Evolutionary conservation across 2,888 invertebrate genomes (phyloP).

Genomic region (Phymatocera aterrima): DNA sequence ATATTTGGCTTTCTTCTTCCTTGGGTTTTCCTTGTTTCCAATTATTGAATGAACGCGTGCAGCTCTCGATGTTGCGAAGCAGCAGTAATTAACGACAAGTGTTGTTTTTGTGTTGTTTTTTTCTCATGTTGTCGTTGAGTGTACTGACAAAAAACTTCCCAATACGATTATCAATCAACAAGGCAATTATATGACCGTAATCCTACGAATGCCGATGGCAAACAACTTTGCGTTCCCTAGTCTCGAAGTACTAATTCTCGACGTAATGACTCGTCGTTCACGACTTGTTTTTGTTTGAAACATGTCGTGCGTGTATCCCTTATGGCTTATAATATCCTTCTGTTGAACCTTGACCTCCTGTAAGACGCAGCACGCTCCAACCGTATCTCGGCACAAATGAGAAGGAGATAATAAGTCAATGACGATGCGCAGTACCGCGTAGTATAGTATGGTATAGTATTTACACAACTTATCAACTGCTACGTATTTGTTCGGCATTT

Average conservation of each 20-base stretch:
- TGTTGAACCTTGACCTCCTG: neutral
- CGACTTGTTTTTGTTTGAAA: neutral
- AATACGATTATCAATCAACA: neutral
- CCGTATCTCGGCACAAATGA: too few relatives aligned
- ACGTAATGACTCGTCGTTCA: too few relatives aligned
- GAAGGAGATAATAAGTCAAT: too few relatives aligned
- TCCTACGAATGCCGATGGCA: neutral
- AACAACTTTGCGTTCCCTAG: neutral
- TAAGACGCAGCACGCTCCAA: neutral
- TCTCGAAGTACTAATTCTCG: neutral
- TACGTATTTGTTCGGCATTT: too few relatives aligned
- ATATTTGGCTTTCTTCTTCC: too few relatives aligned
- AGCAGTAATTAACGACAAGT: too few relatives aligned
- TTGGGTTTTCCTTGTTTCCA: too few relatives aligned
- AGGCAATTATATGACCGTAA: neutral
- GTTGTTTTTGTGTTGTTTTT: neutral
- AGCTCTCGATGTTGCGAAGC: too few relatives aligned
- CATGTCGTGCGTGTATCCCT: neutral
- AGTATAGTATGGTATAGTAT: too few relatives aligned
- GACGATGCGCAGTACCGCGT: too few relatives aligned
- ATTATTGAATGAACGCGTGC: too few relatives aligned
- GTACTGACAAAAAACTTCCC: neutral
- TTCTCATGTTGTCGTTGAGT: neutral
- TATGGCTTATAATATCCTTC: neutral
- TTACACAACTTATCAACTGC: too few relatives aligned